A percentile compares a stretch with the other conserved stretches of the same genome.
These are phyloP conservation scores for Chionomys nivalis DNA, from an alignment of 2,113 vertebrate species.

Conservation along the genomic window DNA sequence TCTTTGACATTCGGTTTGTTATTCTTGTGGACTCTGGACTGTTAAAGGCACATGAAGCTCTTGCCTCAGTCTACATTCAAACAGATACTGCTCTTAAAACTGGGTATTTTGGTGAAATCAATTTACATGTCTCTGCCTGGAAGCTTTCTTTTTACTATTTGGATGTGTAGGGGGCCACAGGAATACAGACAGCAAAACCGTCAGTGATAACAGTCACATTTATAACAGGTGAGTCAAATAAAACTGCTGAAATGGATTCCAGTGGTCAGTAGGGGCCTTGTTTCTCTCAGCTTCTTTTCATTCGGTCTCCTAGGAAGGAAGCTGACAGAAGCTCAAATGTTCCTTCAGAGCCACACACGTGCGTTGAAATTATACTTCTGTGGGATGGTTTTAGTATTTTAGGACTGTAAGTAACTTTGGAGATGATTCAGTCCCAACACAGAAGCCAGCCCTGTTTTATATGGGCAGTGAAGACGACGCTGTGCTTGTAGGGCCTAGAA, in stretches of 20 bases:
- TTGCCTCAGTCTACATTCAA: background rate
- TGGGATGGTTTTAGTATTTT: background rate
- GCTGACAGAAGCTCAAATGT: background rate
- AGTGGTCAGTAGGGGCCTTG: background rate
- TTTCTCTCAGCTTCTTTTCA: constrained; percentile 26
- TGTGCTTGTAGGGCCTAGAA: background rate
- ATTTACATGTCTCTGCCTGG: background rate
- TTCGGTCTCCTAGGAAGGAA: background rate
- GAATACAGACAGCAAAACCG: background rate
- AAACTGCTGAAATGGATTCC: background rate
- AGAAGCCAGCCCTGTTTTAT: constrained; percentile 11
- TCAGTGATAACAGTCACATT: background rate
- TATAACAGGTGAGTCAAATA: constrained; percentile 6
- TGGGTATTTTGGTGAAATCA: constrained; percentile 35
- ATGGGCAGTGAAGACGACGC: background rate
- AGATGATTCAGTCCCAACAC: background rate
- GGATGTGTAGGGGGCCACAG: background rate
- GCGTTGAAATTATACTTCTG: background rate
- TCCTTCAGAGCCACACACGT: background rate
- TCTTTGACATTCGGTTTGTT: constrained; percentile 26
- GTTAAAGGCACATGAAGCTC: background rate
- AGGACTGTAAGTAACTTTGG: constrained; percentile 26
- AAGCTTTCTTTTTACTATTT: constrained; percentile 4
- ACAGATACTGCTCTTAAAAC: constrained; percentile 10
- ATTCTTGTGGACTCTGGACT: background rate